Percentiles rank a stretch among this genome's conserved stretches.
These are phyloP conservation scores for Apodemia mormo DNA, from an alignment of 2,888 invertebrate species.

Conservation along the genomic window DNA sequence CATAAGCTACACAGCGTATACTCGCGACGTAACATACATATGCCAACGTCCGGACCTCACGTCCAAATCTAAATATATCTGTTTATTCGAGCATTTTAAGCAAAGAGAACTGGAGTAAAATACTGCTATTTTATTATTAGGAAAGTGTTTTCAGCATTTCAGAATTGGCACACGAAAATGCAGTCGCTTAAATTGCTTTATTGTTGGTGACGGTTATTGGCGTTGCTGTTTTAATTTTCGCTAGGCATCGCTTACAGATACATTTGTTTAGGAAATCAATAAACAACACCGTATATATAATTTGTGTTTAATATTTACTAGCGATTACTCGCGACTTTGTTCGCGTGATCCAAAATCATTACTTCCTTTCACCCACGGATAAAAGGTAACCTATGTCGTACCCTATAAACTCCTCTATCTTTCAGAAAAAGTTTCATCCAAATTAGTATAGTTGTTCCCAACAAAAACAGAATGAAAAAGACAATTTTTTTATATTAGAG, in stretches of 20 bases:
- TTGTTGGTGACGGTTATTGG: neutral
- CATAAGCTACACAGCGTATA: neutral
- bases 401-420: too few species aligned
- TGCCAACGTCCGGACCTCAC: neutral
- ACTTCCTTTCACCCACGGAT: too few species aligned
- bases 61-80: constrained; percentile 12
- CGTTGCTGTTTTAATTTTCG: neutral
- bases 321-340: too few species aligned
- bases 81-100: constrained; percentile 18
- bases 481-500: too few species aligned
- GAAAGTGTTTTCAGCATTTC: constrained; percentile 14
- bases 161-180: constrained; percentile 11
- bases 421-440: too few species aligned
- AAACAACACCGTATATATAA: too few species aligned
- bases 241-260: neutral
- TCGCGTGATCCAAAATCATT: too few species aligned
- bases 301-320: too few species aligned
- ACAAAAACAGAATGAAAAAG: too few species aligned
- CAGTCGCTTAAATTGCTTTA: constrained; percentile 14
- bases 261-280: too few species aligned
- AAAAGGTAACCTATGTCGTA: too few species aligned
- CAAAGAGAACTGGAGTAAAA: constrained; percentile 1
- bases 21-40: neutral
- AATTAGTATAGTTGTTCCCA: too few species aligned
- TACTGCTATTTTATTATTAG: constrained; percentile 11